phyloP scores from a whole-genome alignment of 2,888 invertebrate genomes.

The Helicoverpa assulta region DNA sequence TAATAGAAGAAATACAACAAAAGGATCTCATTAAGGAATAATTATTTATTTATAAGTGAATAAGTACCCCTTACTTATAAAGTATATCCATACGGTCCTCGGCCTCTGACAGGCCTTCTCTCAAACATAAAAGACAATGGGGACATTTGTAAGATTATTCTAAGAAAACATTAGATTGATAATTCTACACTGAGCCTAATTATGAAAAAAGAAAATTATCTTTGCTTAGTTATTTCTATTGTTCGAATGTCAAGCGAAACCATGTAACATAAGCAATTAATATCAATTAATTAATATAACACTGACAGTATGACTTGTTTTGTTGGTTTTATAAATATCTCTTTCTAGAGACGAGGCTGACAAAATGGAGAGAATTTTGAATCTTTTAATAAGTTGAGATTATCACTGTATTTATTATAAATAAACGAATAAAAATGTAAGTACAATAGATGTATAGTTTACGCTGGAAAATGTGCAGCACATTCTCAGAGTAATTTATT shows the following conservation, averaged over 20 bases:
- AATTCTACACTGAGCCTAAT: background rate
- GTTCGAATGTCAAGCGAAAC: no score
- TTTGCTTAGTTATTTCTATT: no score
- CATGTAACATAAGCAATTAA: background rate
- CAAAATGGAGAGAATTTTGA: background rate
- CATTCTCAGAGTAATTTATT: constrained; percentile 23
- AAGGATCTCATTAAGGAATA: constrained; percentile 55
- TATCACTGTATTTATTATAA: constrained; percentile 1
- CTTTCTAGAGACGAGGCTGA: background rate
- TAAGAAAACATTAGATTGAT: background rate
- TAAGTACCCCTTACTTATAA: constrained; percentile 1
- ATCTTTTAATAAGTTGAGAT: background rate
- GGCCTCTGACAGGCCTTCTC: background rate
- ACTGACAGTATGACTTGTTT: background rate
- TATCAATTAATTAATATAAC: background rate
- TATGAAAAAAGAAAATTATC: no score
- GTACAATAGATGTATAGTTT: background rate
- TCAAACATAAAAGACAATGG: background rate
- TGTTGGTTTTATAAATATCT: background rate
- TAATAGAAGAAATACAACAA: constrained; percentile 12
- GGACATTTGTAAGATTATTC: constrained; percentile 3
- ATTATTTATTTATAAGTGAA: constrained; percentile 46
- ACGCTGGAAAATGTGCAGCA: constrained; percentile 7
- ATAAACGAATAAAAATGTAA: background rate
- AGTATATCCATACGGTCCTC: background rate